Base-by-base conservation (phyloP, 2,888 invertebrate genomes). In the Hofmannophila pseudospretella region DNA sequence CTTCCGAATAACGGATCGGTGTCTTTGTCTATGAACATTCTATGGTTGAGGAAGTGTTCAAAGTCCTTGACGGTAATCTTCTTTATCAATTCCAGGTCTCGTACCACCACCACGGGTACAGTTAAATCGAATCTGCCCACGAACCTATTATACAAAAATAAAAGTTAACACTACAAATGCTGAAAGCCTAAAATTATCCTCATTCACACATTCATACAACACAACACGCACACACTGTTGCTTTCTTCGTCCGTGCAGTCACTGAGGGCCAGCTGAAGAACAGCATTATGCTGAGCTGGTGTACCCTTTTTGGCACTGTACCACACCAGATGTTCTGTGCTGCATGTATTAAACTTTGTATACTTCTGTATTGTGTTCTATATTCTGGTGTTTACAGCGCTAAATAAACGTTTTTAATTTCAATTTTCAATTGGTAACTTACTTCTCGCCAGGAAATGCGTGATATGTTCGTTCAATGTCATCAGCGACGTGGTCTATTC, bases 1-100 rank as follows among this genome's bases (percentile, higher is more conserved):
- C 84, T 86, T 0, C 77, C 82, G 49, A 90, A 89, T 1, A 90
- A 49, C 0, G 85, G 78, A 29, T 89, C 89, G 4, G 50, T 50
- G 0, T 67, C 58, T 10, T 78, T 67, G 3, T 68, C 59, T 2
- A 87, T 61, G 0, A 79, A 16, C 4, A 58, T 37, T 1, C 78
- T 70, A 48, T 88, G 88, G 52, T 89, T 88, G 0, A 80, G 45
- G 49, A 89, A 89, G 45, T 84, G 57, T 41, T 89, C 89, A 28
- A 89, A 89, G 47, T 89, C 88, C 44, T 89, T 89, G 0, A 89
- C 69, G 0, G 80, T 58, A 4, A 89, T 66, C 44, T 74, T 73
- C 48, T 89, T 89, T 0, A 89, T 48, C 8, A 89, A 38, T 4
- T 89, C 88, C 0, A 85, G 60, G 52, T 89, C 89, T 1, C 72